Base-by-base conservation (phyloP, 2,888 invertebrate species). In the Petrolisthes cinctipes region DNA sequence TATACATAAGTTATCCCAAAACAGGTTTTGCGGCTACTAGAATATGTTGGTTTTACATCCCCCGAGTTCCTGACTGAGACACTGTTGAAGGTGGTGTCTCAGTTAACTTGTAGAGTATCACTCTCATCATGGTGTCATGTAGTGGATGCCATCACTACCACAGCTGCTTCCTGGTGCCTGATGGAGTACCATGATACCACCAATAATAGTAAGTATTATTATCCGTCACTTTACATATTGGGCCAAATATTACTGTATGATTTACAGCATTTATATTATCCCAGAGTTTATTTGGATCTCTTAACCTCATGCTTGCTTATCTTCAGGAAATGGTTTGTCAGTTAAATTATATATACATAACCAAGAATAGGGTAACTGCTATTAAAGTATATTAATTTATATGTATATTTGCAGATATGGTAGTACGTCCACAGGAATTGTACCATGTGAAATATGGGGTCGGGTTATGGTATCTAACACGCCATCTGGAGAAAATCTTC, bases 11-110 rank as follows among this genome's bases (percentile, higher is more conserved):
- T 37, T 37, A 37, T 37, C 37, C 37, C 37, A 37, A 9, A 5
- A 17, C 82, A 88, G 87, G 68, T 88, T 1, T 17, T 88, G 7
- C 57, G 56, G 73, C 75, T 88, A 17, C 75, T 88, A 51, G 81
- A 81, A 54, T 37, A 23, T 7, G 23, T 73, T 2, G n/a, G 61
- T 3, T 88, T 56, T 37, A 56, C 80, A 11, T 81, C 87, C 20
- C 66, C 66, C 11, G 75, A 83, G 11, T 84, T 66, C 23, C 6
- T 80, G 7, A 76, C 66, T 0, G 61, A 66, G 5, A 73, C 84
- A 3, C n/a, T 84, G 11, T 37, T 88, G 14, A 81, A 56, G 6
- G 0, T 84, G 37, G 66, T 84, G 14, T 20, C 23, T 4, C 71
- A 57, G 11, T 23, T 88, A 3, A 37, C 80, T 5, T 17, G 17